Evolutionary conservation across 2,888 invertebrate species (phyloP), one percentile per base, ranked within the genome.

Genomic region (Helicoverpa assulta): DNA sequence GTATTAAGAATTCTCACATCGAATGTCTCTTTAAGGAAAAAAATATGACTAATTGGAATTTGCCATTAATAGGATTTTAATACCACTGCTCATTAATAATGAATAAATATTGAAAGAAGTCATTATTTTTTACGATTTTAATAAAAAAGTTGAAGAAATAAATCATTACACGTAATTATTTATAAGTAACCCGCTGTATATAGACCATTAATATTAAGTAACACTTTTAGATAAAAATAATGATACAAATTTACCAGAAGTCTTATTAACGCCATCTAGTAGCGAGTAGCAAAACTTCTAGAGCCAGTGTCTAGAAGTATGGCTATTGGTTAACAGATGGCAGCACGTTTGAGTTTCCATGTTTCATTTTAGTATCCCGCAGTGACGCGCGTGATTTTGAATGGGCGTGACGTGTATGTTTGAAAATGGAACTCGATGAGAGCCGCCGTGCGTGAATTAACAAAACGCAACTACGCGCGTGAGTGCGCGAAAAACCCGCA

Each of bases 191-290:
- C 26, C 26, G 26, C 4, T 26, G 26, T 26, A 26, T 26, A 3
- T 26, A 26, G 26, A 26, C 26, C 26, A 26, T 26, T 26, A 26
- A 26, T 4, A 12, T 29, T 29, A 52, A 56, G 55, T 40, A 16
- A n/a, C 1, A 8, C 18, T 43, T 18, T 2, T 26, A 7, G 0
- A 51, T 16, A 5, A 14, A 43, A 50, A 29, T 37, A 50, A 18
- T n/a, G 0, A 33, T 21, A 40, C 12, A 3, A 14, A 14, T 12
- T 3, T 18, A 2, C 29, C 4, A 40, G 10, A 12, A 16, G 18
- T 52, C 7, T 12, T n/a, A 18, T 5, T 8, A 75, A 29, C 47
- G 88, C 81, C 87, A 91, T 85, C 93, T 93, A 54, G 78, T 70
- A 76, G 57, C 47, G 75, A 89, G 75, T 90, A 89, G 91, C 19